Percentiles rank a stretch among this genome's conserved stretches.
phyloP scores from a whole-genome alignment of 2,113 vertebrate species.

The Bujurquina vittata region DNA sequence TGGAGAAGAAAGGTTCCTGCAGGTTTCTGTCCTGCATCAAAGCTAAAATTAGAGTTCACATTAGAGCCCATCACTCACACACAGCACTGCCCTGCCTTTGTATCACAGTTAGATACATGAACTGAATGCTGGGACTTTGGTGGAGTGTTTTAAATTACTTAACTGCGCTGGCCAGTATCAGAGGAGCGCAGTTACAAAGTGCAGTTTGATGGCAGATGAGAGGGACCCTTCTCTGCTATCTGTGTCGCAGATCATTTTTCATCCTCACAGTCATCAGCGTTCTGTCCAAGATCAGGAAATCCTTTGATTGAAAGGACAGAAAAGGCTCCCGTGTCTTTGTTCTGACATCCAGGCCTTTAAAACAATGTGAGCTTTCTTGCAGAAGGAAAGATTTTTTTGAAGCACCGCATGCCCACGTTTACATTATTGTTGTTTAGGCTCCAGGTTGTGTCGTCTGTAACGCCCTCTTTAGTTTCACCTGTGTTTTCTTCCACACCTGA shows the following conservation, averaged over 20 bases:
- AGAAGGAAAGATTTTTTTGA: background rate
- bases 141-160: background rate
- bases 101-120: background rate
- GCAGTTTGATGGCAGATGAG: conserved; percentile 12
- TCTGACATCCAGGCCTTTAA: background rate
- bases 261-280: background rate
- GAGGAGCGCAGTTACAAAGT: background rate
- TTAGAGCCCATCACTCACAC: background rate
- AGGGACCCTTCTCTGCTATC: conserved; percentile 12
- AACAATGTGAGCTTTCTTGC: conserved; percentile 1
- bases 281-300: conserved; percentile 11
- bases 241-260: background rate
- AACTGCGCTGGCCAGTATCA: background rate
- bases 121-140: background rate
- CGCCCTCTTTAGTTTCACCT: background rate
- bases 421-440: no score
- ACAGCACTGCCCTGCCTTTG: background rate
- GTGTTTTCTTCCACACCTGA: background rate
- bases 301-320: conserved; percentile 25
- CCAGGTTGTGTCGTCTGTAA: background rate
- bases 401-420: background rate
- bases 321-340: background rate
- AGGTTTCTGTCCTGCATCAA: background rate
- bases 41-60: background rate
- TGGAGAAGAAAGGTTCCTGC: conserved; percentile 7